These are phyloP conservation scores for Sussaba pulchella DNA, from an alignment of 2,888 invertebrate species.

Conservation along the genomic window DNA sequence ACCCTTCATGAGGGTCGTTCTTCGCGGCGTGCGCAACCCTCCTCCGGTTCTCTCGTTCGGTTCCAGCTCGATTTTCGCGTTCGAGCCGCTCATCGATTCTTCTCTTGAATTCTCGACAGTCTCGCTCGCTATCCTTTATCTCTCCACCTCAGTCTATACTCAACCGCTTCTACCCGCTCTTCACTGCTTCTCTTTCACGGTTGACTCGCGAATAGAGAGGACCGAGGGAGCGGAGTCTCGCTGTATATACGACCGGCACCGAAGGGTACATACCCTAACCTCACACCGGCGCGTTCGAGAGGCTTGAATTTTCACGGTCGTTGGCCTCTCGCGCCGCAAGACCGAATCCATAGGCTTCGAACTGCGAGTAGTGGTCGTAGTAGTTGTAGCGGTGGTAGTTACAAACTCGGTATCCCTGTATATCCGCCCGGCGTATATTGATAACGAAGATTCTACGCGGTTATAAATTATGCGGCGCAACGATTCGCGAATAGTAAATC, in stretches of 20 bases:
- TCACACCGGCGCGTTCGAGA: conserved; percentile 43
- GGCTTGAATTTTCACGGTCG: conserved; percentile 60
- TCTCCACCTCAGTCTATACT: conserved; percentile 29
- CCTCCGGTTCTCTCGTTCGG: conserved; percentile 16
- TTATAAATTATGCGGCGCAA: conserved; percentile 50
- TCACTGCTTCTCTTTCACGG: conserved; percentile 44
- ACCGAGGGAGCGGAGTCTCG: conserved; percentile 16
- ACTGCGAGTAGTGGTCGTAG: conserved; percentile 25
- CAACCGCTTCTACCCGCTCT: conserved; percentile 44
- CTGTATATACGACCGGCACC: neutral
- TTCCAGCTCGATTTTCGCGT: conserved; percentile 66
- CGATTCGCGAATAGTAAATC: conserved; percentile 30
- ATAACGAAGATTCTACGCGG: conserved; percentile 58
- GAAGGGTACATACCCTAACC: conserved; percentile 22
- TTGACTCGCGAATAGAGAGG: conserved; percentile 31
- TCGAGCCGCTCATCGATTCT: conserved; percentile 66
- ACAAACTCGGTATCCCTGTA: conserved; percentile 54
- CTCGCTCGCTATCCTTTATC: conserved; percentile 41
- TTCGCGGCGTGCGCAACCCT: conserved; percentile 71
- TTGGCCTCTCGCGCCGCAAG: conserved; percentile 35
- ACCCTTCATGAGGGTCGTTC: conserved; percentile 80
- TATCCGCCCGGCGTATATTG: conserved; percentile 57
- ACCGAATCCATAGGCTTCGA: conserved; percentile 35
- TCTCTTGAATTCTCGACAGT: conserved; percentile 60
- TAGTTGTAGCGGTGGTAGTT: conserved; percentile 43